Percentiles rank a stretch among this genome's conserved stretches.
These are phyloP conservation scores for Lophura nycthemera DNA, from an alignment of 2,113 vertebrate genomes.

Conservation along the genomic window DNA sequence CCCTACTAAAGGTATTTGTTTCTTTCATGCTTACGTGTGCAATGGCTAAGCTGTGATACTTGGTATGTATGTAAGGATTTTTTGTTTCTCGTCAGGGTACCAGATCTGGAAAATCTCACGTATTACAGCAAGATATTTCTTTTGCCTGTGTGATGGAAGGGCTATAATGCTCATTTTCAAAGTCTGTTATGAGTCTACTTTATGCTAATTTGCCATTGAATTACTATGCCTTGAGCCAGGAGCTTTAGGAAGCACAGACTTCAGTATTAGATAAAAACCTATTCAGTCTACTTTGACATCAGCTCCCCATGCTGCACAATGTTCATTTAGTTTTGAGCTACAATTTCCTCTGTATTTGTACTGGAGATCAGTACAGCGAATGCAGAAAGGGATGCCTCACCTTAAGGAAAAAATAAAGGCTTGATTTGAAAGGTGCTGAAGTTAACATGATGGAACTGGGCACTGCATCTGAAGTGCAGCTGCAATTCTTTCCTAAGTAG, in stretches of 20 bases:
- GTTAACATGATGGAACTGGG: neutral
- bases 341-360: conserved; percentile 23
- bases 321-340: conserved; percentile 51
- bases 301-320: conserved; percentile 22
- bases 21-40: neutral
- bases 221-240: conserved; percentile 5
- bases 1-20: neutral
- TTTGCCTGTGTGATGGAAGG: neutral
- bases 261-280: conserved; percentile 43
- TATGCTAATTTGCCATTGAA: conserved; percentile 61
- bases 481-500: neutral
- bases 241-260: conserved; percentile 24
- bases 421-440: conserved; percentile 3
- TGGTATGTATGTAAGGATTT: neutral
- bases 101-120: neutral
- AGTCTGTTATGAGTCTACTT: conserved; percentile 33
- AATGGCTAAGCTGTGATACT: neutral
- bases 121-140: neutral
- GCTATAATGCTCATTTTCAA: conserved; percentile 5
- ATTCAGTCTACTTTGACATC: conserved; percentile 43
- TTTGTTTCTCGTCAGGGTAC: neutral
- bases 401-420: neutral
- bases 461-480: neutral
- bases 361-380: neutral
- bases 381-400: conserved; percentile 27